Percentiles rank a stretch among this genome's conserved stretches.
These are phyloP conservation scores for Poicephalus meyeri DNA, from an alignment of 2,113 vertebrate genomes.

Conservation along the genomic window DNA sequence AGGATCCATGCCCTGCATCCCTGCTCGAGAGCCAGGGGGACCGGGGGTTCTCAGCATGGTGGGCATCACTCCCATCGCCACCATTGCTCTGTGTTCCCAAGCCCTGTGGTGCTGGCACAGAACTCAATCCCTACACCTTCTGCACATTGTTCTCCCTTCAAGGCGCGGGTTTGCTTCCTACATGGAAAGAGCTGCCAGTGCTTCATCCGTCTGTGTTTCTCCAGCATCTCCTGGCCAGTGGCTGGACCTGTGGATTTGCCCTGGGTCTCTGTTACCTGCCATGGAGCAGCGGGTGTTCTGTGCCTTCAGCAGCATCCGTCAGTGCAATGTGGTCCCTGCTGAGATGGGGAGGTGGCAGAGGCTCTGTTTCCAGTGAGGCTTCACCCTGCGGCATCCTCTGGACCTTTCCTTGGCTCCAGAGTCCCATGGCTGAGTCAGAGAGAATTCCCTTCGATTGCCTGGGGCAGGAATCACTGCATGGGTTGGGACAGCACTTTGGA, in stretches of 20 bases:
- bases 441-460: background rate
- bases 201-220: background rate
- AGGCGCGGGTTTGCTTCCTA: background rate
- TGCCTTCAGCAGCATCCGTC: background rate
- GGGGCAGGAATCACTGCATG: accelerated
- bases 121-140: background rate
- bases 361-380: background rate
- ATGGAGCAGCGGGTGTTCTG: accelerated
- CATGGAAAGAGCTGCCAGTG: background rate
- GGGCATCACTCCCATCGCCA: accelerated
- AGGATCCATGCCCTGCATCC: accelerated
- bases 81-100: accelerated
- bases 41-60: accelerated
- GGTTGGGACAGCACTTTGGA: background rate
- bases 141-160: background rate
- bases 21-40: background rate
- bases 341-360: background rate
- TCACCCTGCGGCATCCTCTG: background rate
- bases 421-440: background rate
- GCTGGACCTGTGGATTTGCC: background rate
- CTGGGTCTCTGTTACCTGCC: background rate
- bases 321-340: background rate
- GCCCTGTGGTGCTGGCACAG: accelerated
- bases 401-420: background rate
- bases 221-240: accelerated